A percentile compares a stretch with the other conserved stretches of the same genome.
phyloP scores from a whole-genome alignment of 92 coral and sea anemone species.

The Epizoanthus rinbou region DNA sequence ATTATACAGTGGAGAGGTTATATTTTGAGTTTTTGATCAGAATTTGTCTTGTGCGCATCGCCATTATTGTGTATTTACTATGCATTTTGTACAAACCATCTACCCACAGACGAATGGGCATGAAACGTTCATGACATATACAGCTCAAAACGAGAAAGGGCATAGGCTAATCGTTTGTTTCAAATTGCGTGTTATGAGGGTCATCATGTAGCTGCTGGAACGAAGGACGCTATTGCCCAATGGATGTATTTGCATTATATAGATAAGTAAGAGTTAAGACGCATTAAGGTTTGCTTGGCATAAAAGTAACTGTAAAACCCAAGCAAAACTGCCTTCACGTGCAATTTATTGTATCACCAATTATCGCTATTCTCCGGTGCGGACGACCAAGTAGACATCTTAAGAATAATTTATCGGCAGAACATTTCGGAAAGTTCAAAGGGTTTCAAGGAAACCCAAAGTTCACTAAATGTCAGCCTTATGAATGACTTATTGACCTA shows the following conservation, averaged over 20 bases:
- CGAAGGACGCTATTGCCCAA: too few relatives aligned
- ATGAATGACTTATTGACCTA: constrained; percentile 30
- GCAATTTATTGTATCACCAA: constrained; percentile 33
- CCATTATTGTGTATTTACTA: constrained; percentile 27
- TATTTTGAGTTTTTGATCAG: constrained; percentile 38
- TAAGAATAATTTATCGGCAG: constrained; percentile 21
- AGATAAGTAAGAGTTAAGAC: constrained; percentile 27
- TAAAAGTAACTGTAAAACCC: constrained; percentile 27
- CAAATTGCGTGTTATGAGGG: constrained; percentile 12
- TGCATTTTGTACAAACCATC: constrained; percentile 21
- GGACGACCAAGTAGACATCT: constrained; percentile 35
- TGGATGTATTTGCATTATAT: too few relatives aligned
- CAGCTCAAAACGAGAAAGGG: constrained; percentile 33
- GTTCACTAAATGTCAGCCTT: constrained; percentile 24
- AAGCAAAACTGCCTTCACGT: constrained; percentile 27
- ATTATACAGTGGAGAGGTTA: constrained; percentile 40
- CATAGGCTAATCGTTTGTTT: constrained; percentile 30
- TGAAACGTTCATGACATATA: constrained; percentile 24
- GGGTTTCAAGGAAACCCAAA: constrained; percentile 24
- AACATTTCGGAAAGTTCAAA: constrained; percentile 31
- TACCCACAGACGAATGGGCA: too few relatives aligned
- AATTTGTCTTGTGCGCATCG: constrained; percentile 29
- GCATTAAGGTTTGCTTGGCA: constrained; percentile 26
- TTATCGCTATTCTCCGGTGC: too few relatives aligned
- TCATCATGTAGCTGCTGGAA: too few relatives aligned